Evolutionary conservation across 2,113 vertebrate genomes (phyloP).

Genomic region (Ageneiosus marmoratus): DNA sequence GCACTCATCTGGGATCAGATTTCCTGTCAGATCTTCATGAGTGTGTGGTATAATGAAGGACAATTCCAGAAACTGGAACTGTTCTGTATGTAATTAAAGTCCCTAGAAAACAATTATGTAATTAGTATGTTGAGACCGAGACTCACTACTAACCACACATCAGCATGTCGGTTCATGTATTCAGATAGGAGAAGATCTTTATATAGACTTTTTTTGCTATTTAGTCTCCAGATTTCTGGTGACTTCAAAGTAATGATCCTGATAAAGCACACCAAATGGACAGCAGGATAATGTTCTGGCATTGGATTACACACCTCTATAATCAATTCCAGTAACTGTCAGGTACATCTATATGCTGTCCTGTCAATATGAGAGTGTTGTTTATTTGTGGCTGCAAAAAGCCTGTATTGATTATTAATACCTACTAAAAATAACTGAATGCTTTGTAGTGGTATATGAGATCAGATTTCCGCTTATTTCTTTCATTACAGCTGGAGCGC

Average conservation of each 20-base stretch:
- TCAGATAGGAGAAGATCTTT: not conserved
- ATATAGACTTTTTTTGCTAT: not conserved
- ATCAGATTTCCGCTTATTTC: constrained; percentile 5
- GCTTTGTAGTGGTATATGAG: not conserved
- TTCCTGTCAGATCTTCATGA: not conserved
- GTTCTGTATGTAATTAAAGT: not conserved
- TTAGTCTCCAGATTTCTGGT: not conserved
- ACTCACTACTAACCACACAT: not conserved
- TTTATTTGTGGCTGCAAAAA: constrained; percentile 36
- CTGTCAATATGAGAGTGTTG: constrained; percentile 2
- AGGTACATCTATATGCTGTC: not conserved
- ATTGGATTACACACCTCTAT: constrained; percentile 13
- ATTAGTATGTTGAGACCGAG: not conserved
- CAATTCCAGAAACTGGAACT: not conserved
- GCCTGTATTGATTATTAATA: constrained; percentile 32
- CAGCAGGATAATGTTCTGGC: not conserved
- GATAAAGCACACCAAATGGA: not conserved
- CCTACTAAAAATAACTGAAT: constrained; percentile 8
- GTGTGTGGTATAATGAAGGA: not conserved
- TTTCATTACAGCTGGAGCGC: constrained; percentile 26
- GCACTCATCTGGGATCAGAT: not conserved
- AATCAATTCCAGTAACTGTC: constrained; percentile 24
- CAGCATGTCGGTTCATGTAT: not conserved
- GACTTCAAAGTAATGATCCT: not conserved
- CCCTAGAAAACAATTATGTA: not conserved